Percentiles rank a stretch among this genome's conserved stretches.
Evolutionary conservation across 1,140 invertebrate genomes (phyloP).

Genomic region (Papilio helenus): DNA sequence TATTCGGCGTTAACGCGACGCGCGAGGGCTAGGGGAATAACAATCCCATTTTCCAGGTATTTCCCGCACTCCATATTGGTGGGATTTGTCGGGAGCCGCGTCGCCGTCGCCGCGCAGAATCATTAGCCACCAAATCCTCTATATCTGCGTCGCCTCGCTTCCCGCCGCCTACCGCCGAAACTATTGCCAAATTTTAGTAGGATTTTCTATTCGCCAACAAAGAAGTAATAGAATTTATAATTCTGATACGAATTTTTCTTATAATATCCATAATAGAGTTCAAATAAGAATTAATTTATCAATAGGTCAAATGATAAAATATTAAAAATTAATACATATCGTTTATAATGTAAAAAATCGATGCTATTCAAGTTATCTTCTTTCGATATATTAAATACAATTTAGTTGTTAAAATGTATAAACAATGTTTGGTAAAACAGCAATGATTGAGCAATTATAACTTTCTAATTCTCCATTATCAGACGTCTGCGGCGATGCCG

Average conservation of each 20-base stretch:
- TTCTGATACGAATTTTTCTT: too few species aligned
- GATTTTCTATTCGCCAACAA: slow-evolving; percentile 51
- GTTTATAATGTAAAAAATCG: too few species aligned
- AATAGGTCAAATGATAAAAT: too few species aligned
- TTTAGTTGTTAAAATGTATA: neutral
- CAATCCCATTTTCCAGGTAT: slow-evolving; percentile 78
- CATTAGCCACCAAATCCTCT: slow-evolving; percentile 68
- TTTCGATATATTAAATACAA: neutral
- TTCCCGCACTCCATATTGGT: slow-evolving; percentile 74
- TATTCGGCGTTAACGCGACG: slow-evolving; percentile 59
- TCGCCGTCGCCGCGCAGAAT: slow-evolving; percentile 56
- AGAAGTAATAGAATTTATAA: neutral
- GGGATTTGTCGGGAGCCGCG: slow-evolving; percentile 69
- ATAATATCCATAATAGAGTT: too few species aligned
- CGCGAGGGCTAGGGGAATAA: slow-evolving; percentile 61
- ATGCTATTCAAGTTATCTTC: too few species aligned
- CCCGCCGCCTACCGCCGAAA: slow-evolving; percentile 50
- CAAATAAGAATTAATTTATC: too few species aligned
- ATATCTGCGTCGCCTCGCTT: slow-evolving; percentile 47
- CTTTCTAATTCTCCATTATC: slow-evolving; percentile 72
- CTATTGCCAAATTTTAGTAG: slow-evolving; percentile 61
- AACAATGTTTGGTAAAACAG: slow-evolving; percentile 34
- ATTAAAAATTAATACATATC: too few species aligned
- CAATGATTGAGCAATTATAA: slow-evolving; percentile 75
- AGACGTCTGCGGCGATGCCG: slow-evolving; percentile 58